phyloP scores from a whole-genome alignment of 2,113 vertebrate genomes.

The Cyanistes caeruleus region DNA sequence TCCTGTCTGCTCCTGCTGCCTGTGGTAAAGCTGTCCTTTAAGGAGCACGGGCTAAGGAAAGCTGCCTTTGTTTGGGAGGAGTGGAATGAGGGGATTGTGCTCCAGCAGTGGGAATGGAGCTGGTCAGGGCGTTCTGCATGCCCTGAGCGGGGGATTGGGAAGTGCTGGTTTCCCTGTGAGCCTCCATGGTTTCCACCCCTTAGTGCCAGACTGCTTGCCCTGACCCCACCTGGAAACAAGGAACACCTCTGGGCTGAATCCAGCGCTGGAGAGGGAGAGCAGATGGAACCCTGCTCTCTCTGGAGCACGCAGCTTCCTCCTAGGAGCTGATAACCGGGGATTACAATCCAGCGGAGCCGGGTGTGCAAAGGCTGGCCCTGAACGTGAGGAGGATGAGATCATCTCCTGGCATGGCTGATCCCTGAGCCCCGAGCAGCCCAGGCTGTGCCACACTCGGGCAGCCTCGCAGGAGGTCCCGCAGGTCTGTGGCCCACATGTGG shows the following conservation, averaged over 20 bases:
- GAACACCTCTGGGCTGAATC: neutral
- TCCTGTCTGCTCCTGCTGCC: neutral
- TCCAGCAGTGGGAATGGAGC: neutral
- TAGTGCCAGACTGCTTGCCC: neutral
- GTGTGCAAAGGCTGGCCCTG: slow-evolving; percentile 16
- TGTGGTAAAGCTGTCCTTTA: neutral
- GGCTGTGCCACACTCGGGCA: neutral
- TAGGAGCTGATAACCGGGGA: neutral
- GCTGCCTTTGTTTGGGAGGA: neutral
- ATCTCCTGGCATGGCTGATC: neutral
- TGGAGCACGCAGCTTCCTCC: neutral
- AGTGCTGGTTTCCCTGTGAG: neutral
- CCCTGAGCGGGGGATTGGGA: neutral
- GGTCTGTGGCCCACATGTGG: slow-evolving; percentile 49
- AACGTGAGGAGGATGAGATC: neutral
- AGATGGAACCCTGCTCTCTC: neutral
- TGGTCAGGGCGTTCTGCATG: neutral
- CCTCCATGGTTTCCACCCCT: neutral
- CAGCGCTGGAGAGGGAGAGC: neutral
- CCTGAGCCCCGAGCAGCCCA: neutral
- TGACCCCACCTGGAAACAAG: neutral
- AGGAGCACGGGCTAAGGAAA: neutral
- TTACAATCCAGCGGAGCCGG: rapidly evolving
- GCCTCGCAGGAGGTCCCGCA: neutral
- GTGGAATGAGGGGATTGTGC: rapidly evolving